Evolutionary conservation across 1,140 invertebrate species (phyloP).

Genomic region (Limonius californicus): DNA sequence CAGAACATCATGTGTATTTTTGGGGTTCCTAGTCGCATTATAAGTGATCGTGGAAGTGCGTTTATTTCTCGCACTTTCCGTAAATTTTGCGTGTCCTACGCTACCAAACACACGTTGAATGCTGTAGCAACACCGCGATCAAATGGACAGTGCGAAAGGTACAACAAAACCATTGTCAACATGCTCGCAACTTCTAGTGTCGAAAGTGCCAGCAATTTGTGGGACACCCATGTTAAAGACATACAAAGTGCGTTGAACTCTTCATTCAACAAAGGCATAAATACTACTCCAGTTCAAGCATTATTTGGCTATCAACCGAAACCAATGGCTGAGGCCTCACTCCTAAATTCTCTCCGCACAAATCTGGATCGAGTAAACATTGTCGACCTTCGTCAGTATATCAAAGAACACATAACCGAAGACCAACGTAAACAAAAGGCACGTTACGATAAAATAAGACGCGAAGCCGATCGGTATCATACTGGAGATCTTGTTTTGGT

Average conservation of each 20-base stretch:
- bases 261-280: constrained; percentile 1
- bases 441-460: constrained; percentile 15
- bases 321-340: too few relatives aligned
- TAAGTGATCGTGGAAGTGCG: constrained; percentile 15
- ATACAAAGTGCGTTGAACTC: constrained; percentile 36
- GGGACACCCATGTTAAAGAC: constrained; percentile 31
- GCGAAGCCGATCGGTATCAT: not conserved
- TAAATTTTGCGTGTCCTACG: too few relatives aligned
- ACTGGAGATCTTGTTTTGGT: constrained; percentile 21
- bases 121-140: constrained; percentile 1
- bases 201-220: constrained; percentile 29
- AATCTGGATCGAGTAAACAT: too few relatives aligned
- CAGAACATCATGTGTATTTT: too few relatives aligned
- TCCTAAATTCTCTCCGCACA: too few relatives aligned
- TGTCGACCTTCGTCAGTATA: constrained; percentile 11
- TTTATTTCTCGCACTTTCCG: too few relatives aligned
- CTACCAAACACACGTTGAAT: too few relatives aligned
- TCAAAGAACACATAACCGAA: not conserved
- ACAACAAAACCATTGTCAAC: constrained; percentile 32
- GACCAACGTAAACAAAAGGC: constrained; percentile 22
- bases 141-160: constrained; percentile 41
- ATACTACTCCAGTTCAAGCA: constrained; percentile 1
- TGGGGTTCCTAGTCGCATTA: constrained; percentile 13
- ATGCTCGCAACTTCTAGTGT: constrained; percentile 19
- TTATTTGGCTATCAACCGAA: constrained; percentile 13